Evolutionary conservation across 2,797 vertebrate species (phyloP).

Genomic region (Smutsia gigantea): DNA sequence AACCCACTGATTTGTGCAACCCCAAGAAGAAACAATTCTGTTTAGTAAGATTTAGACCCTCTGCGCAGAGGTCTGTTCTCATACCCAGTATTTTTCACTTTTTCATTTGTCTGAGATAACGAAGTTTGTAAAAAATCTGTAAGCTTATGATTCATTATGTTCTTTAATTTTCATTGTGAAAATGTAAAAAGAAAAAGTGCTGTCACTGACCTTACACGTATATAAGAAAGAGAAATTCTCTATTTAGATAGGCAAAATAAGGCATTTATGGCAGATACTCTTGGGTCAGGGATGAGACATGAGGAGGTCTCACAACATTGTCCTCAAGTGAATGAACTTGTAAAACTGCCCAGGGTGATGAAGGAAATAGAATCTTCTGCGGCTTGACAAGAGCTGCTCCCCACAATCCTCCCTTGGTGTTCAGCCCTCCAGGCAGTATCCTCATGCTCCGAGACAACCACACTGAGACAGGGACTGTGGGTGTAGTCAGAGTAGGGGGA

Average conservation of each 20-base stretch:
- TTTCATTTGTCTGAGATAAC: background rate
- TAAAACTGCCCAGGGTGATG: background rate
- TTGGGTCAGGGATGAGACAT: background rate
- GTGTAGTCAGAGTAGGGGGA: too few species aligned
- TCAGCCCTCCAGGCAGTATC: background rate
- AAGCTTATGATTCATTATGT: background rate
- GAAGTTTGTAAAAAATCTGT: background rate
- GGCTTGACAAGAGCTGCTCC: background rate
- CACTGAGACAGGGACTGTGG: too few species aligned
- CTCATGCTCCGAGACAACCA: background rate
- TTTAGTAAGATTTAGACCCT: background rate
- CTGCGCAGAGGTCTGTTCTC: background rate
- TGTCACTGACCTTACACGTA: background rate
- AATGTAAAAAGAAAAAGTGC: background rate
- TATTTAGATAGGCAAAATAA: background rate
- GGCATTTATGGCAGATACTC: background rate
- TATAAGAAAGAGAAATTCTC: background rate
- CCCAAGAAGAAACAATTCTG: background rate
- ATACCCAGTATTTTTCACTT: background rate
- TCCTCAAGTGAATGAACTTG: background rate
- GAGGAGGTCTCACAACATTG: background rate
- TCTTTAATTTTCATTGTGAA: background rate
- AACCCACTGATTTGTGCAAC: background rate
- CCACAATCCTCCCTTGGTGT: background rate
- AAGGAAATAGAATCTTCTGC: background rate